phyloP scores from a whole-genome alignment of 2,113 vertebrate species.

The Ursus arctos region DNA sequence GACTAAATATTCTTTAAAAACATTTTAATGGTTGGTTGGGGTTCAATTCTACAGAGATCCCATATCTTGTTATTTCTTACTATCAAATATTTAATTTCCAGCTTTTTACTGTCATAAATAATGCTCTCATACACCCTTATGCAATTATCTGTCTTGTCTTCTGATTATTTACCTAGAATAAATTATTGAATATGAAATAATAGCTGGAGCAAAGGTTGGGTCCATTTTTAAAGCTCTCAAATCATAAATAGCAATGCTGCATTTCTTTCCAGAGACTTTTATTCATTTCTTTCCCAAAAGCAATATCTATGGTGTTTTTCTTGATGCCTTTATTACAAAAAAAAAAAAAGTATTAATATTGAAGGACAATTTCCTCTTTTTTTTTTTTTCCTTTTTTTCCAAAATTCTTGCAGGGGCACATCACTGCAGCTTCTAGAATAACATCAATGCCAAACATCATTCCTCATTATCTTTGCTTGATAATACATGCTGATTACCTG shows the following conservation, averaged over 20 bases:
- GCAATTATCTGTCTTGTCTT: background rate
- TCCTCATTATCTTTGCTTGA: conserved; percentile 76
- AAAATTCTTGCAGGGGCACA: background rate
- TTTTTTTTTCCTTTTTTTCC: background rate
- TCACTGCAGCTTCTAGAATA: conserved; percentile 63
- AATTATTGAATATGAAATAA: conserved; percentile 3
- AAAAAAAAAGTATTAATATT: background rate
- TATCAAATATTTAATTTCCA: conserved; percentile 27
- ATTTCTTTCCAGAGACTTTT: background rate
- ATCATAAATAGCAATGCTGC: background rate
- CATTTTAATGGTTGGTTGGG: background rate
- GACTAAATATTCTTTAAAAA: conserved; percentile 30
- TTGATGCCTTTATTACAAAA: background rate
- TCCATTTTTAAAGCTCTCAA: conserved; percentile 4
- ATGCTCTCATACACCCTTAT: background rate
- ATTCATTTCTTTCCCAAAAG: background rate
- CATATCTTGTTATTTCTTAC: conserved; percentile 24
- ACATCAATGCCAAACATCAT: conserved; percentile 59
- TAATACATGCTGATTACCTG: conserved; percentile 83
- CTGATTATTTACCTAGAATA: conserved; percentile 54
- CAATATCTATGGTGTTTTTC: background rate
- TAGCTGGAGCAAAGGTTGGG: background rate
- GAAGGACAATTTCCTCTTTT: background rate
- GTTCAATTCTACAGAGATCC: background rate
- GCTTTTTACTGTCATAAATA: background rate